phyloP scores from a whole-genome alignment of 2,113 vertebrate genomes.

The Hipposideros armiger region DNA sequence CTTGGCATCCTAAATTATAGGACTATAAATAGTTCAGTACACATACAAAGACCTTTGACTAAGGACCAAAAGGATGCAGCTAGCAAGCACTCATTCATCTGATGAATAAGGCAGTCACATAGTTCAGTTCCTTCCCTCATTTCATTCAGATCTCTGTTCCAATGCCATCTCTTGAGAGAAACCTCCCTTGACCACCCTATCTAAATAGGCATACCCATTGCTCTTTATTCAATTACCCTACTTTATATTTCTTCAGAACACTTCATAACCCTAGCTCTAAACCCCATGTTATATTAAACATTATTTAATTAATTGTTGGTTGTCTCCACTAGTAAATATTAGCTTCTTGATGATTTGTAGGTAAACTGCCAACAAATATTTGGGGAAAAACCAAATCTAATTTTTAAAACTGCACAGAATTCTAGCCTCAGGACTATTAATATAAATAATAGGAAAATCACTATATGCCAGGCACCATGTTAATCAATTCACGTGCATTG shows the following conservation, averaged over 20 bases:
- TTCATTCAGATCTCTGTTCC: conserved; percentile 29
- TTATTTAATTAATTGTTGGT: conserved; percentile 5
- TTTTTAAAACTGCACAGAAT: not conserved
- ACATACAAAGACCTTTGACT: conserved; percentile 70
- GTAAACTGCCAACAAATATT: not conserved
- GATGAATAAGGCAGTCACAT: not conserved
- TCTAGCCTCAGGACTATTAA: not conserved
- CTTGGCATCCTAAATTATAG: conserved; percentile 62
- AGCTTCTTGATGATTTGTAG: conserved; percentile 20
- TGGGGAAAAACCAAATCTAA: conserved; percentile 28
- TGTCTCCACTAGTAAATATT: not conserved
- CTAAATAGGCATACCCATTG: not conserved
- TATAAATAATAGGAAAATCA: not conserved
- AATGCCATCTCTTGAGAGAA: not conserved
- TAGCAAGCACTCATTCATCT: conserved; percentile 17
- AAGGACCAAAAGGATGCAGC: conserved; percentile 52
- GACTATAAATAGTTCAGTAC: conserved; percentile 65
- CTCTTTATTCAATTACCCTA: not conserved
- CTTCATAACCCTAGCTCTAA: not conserved
- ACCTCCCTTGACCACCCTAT: not conserved
- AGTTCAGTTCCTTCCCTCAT: not conserved
- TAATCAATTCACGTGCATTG: not conserved
- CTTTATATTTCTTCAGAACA: conserved; percentile 45
- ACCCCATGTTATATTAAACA: conserved; percentile 11
- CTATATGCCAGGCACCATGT: not conserved